Evolutionary conservation across 2,797 vertebrate genomes (phyloP), one percentile per base, ranked within the genome.

Genomic region (Taenioides sp.): DNA sequence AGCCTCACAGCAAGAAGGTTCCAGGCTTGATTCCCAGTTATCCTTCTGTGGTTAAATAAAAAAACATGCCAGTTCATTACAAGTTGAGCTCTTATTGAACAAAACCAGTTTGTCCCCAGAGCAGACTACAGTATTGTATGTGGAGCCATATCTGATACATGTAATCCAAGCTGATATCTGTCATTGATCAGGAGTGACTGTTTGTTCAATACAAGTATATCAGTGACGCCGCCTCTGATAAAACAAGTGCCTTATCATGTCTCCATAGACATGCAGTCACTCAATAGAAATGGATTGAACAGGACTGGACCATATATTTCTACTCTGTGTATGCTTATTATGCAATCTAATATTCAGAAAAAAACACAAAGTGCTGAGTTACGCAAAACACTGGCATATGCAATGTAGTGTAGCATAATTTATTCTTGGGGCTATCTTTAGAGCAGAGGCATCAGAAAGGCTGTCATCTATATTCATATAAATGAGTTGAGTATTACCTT

Each of bases 281-380:
- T 80, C 67, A 69, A 68, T 47, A 58, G 17, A 65, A 70, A 70
- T 63, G 73, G 75, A 20, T 52, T 27, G 60, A 65, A 76, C 58
- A 60, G 18, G 60, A 68, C 34, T 69, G 73, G 81, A 78, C 76
- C 64, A 78, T 72, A 77, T 72, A 73, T 80, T 69, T 78, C 70
- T 59, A 22, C 34, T 7, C 28, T 55, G 31, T 58, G 54, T 71
- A 10, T 68, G 75, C 76, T 14, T 73, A 70, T 83, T 80, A 80
- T 81, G 69, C 62, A 80, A 78, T 60, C 73, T 64, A 78, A 75
- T 77, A 80, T 81, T 84, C 80, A 87, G 78, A 65, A 62, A 66
- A 68, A 73, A 75, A 73, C 23, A 61, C 57, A 34, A 83, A 66
- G 75, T 77, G 84, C 80, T 74, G 75, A 85, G 76, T 68, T 77